phyloP scores from a whole-genome alignment of 2,888 invertebrate genomes.

The Rotaria socialis region DNA sequence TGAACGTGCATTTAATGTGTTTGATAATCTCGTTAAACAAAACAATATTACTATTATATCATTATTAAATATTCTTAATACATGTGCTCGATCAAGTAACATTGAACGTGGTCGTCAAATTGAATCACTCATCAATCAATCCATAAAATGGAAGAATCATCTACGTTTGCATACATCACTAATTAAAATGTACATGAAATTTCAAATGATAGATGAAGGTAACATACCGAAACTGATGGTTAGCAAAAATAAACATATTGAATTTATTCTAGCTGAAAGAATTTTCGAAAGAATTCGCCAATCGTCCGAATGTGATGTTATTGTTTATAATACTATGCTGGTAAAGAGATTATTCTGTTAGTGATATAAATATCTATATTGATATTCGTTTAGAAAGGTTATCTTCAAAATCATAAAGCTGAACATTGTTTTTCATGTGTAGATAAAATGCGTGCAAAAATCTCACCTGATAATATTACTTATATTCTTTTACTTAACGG shows the following conservation, averaged over 20 bases:
- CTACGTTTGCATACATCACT: not conserved
- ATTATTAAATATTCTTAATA: not conserved
- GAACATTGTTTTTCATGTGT: not conserved
- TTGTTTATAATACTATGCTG: conserved; percentile 1
- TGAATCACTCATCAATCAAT: not conserved
- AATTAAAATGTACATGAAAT: conserved; percentile 6
- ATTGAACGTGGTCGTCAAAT: not conserved
- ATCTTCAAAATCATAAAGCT: not conserved
- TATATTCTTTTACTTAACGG: not conserved
- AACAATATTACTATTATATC: not conserved
- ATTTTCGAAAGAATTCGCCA: not conserved
- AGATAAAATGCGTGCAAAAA: not conserved
- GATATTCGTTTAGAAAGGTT: not conserved
- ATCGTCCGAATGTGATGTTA: not conserved
- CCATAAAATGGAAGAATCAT: not conserved
- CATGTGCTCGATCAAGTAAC: not conserved
- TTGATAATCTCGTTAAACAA: not conserved
- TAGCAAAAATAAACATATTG: not conserved
- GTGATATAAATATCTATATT: too few relatives aligned
- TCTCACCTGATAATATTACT: not conserved
- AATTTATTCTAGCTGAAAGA: not conserved
- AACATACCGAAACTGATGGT: not conserved
- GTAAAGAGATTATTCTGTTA: not conserved
- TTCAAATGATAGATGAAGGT: not conserved
- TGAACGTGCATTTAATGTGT: not conserved